Percentiles rank a stretch among this genome's conserved stretches.
Evolutionary conservation across 1,140 invertebrate genomes (phyloP).

Genomic region (Mylabris phalerata): DNA sequence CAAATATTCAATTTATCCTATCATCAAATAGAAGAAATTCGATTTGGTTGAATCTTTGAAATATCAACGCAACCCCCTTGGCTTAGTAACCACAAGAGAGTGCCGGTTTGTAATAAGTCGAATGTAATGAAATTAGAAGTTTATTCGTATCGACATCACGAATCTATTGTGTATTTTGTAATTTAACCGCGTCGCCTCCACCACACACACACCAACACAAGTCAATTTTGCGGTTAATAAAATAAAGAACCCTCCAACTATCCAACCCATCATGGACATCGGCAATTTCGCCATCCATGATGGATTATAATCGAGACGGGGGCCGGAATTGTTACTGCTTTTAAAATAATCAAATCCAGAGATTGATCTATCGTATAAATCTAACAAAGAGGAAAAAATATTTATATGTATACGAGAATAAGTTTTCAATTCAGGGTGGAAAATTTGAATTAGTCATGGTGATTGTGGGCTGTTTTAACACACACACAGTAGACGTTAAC

Average conservation of each 20-base stretch:
- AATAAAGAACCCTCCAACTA: conserved; percentile 18
- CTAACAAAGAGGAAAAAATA: too few species aligned
- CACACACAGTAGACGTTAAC: too few species aligned
- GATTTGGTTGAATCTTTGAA: too few species aligned
- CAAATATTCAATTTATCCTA: too few species aligned
- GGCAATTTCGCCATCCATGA: not conserved
- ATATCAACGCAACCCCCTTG: too few species aligned
- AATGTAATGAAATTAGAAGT: conserved; percentile 12
- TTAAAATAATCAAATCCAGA: conserved; percentile 12
- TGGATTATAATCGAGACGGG: conserved; percentile 2
- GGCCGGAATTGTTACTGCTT: not conserved
- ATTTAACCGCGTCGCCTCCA: conserved; percentile 5
- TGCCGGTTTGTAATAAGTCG: not conserved
- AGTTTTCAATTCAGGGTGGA: conserved; percentile 5
- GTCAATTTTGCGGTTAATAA: conserved; percentile 24
- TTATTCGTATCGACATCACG: conserved; percentile 11
- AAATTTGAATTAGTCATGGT: conserved; percentile 13
- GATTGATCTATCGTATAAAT: too few species aligned
- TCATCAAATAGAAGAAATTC: too few species aligned
- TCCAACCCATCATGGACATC: not conserved
- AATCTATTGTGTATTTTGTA: conserved; percentile 14
- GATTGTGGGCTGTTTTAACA: too few species aligned
- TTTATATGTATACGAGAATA: not conserved
- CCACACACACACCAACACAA: not conserved
- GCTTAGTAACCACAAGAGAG: not conserved